Percentiles rank a stretch among this genome's conserved stretches.
These are phyloP conservation scores for Serinus canaria DNA, from an alignment of 2,113 vertebrate species.

Conservation along the genomic window DNA sequence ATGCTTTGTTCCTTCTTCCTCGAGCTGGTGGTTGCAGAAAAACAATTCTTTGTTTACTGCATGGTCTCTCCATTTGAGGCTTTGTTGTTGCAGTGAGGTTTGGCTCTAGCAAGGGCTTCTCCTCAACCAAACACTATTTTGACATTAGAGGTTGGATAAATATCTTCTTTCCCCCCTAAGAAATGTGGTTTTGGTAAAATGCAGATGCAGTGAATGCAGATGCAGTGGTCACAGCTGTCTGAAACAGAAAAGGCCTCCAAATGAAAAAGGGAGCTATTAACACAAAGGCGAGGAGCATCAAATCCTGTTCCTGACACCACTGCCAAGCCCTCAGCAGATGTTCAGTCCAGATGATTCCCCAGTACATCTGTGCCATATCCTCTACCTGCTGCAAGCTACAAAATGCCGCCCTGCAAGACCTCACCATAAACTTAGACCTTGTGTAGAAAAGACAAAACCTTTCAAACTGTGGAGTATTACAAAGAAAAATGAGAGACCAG, in stretches of 20 bases:
- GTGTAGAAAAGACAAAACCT: neutral
- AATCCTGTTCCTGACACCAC: neutral
- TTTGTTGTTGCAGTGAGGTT: neutral
- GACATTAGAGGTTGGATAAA: neutral
- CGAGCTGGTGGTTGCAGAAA: neutral
- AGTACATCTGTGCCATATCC: slow-evolving; percentile 14
- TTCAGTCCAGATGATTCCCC: neutral
- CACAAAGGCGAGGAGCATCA: neutral
- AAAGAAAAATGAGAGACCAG: neutral
- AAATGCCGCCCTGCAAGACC: neutral
- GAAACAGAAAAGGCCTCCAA: neutral
- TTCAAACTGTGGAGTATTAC: neutral
- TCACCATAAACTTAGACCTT: neutral
- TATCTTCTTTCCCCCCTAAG: neutral
- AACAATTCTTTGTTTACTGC: neutral
- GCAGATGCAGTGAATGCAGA: neutral
- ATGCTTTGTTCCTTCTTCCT: slow-evolving; percentile 9
- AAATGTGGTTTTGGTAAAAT: neutral
- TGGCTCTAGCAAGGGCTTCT: neutral
- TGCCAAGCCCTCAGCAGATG: slow-evolving; percentile 11
- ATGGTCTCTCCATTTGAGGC: neutral
- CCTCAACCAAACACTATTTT: neutral
- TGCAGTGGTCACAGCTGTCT: neutral
- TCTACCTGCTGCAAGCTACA: slow-evolving; percentile 19
- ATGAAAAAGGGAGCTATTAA: slow-evolving; percentile 7